Evolutionary conservation across 2,888 invertebrate species (phyloP).

Genomic region (Mechanitis messenoides): DNA sequence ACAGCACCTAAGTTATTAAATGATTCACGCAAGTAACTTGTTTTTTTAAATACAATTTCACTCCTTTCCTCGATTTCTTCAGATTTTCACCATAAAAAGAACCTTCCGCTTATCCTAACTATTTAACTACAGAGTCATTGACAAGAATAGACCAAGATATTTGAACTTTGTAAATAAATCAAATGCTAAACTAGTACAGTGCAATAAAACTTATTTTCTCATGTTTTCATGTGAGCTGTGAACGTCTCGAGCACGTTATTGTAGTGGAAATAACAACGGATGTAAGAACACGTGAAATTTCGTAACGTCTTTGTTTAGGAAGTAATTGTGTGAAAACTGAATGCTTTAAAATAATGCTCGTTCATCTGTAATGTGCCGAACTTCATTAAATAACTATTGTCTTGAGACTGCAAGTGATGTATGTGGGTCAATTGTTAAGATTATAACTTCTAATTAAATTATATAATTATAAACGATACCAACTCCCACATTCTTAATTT

Average conservation of each 20-base stretch:
- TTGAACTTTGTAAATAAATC: neutral
- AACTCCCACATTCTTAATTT: no score
- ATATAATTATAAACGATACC: no score
- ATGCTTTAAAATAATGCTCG: conserved; percentile 40
- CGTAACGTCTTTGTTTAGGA: conserved; percentile 69
- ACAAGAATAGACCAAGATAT: no score
- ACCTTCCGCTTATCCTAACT: no score
- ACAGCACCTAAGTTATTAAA: conserved; percentile 41
- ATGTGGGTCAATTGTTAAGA: conserved; percentile 1
- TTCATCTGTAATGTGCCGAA: conserved; percentile 32
- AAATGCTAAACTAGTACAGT: conserved; percentile 20
- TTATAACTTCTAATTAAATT: neutral
- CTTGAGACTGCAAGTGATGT: conserved; percentile 6
- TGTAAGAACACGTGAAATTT: conserved; percentile 56
- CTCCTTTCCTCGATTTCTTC: no score
- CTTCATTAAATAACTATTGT: conserved; percentile 16
- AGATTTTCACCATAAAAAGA: neutral
- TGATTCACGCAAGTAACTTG: conserved; percentile 44
- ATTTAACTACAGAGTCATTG: no score
- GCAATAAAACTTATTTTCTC: conserved; percentile 37
- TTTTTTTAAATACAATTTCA: conserved; percentile 33
- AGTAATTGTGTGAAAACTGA: conserved; percentile 66
- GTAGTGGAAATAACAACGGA: conserved; percentile 60
- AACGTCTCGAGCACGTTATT: conserved; percentile 57
- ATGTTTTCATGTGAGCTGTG: conserved; percentile 49